Conservation (phyloP, 2,113 vertebrate species). For the Ctenodactylus gundi region DNA sequence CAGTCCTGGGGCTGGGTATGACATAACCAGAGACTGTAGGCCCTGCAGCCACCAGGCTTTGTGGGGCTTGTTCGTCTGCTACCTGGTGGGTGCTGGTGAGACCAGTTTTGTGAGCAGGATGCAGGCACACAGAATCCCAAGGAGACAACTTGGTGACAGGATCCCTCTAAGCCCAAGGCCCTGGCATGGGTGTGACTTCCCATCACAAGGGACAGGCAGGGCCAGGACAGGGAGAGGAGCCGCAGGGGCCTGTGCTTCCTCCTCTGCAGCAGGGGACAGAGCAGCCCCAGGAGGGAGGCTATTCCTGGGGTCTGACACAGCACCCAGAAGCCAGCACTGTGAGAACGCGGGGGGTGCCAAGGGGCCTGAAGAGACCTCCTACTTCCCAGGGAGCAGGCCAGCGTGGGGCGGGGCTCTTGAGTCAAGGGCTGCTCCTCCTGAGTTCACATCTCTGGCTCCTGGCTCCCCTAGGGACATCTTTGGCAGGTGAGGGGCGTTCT, state of each 20-base stretch:
- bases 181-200: rapidly evolving
- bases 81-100: rapidly evolving
- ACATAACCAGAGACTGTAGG: background rate
- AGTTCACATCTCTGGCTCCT: background rate
- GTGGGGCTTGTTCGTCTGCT: background rate
- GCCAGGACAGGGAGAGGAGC: background rate
- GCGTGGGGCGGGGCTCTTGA: background rate
- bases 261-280: background rate
- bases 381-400: background rate
- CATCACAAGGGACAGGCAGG: rapidly evolving
- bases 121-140: rapidly evolving
- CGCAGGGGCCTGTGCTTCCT: slow-evolving; percentile 38
- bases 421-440: too few species aligned
- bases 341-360: background rate
- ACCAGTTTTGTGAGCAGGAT: rapidly evolving
- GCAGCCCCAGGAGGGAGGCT: slow-evolving; percentile 53
- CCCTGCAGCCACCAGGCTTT: background rate
- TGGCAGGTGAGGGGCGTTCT: background rate
- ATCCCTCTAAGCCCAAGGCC: rapidly evolving
- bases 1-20: background rate
- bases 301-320: slow-evolving; percentile 23
- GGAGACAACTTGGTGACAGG: rapidly evolving
- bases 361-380: background rate
- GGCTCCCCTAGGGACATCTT: rapidly evolving
- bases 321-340: background rate